Conservation (phyloP, 2,797 vertebrate species). For the Harpagifer antarcticus region DNA sequence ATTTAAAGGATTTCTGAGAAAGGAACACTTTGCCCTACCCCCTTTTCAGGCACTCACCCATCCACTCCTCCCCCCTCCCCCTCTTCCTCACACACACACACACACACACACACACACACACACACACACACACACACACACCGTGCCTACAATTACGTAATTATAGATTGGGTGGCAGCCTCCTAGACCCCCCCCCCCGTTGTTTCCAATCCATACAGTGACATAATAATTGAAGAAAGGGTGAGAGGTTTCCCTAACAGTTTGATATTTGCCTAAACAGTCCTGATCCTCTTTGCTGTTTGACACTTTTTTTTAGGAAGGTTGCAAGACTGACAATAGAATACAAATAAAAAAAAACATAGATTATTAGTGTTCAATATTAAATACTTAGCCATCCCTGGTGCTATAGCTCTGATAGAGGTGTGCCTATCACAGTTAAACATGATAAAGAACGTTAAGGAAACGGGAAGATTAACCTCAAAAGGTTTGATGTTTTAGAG, state of each 20-base stretch:
- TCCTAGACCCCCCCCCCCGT: slow-evolving; percentile 11
- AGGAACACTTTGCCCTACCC: slow-evolving; percentile 61
- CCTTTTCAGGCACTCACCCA: slow-evolving; percentile 19
- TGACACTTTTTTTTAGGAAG: too few relatives aligned
- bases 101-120: slow-evolving; percentile 20
- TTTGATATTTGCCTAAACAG: neutral
- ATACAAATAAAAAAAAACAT: too few relatives aligned
- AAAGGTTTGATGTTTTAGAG: too few relatives aligned
- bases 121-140: slow-evolving; percentile 35
- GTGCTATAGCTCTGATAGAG: too few relatives aligned
- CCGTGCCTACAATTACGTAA: slow-evolving; percentile 57
- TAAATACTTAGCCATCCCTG: too few relatives aligned
- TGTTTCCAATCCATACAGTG: slow-evolving; percentile 21
- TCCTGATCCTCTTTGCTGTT: too few relatives aligned
- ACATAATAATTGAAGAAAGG: neutral
- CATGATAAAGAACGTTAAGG: too few relatives aligned
- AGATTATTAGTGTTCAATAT: too few relatives aligned
- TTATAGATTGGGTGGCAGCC: slow-evolving; percentile 46
- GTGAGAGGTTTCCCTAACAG: neutral
- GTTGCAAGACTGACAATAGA: too few relatives aligned
- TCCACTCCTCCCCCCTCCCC: slow-evolving; percentile 17
- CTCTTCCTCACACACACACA: neutral
- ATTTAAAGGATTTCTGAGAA: slow-evolving; percentile 82
- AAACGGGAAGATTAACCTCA: too few relatives aligned
- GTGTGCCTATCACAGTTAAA: too few relatives aligned